Evolutionary conservation across 92 coral and sea anemone species (phyloP).

Genomic region (Porites evermanni): DNA sequence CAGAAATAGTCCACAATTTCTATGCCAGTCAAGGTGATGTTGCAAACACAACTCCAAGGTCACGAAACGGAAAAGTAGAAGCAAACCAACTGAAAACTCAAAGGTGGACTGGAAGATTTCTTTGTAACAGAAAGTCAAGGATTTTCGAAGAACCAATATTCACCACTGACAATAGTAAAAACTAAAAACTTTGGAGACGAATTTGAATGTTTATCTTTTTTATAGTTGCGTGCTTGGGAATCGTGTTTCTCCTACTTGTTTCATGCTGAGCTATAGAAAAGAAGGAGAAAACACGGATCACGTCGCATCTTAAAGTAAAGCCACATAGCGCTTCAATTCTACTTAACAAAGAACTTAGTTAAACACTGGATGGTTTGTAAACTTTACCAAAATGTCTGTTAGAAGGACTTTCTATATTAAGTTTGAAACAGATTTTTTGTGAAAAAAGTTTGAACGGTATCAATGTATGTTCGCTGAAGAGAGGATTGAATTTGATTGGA

Average conservation of each 20-base stretch:
- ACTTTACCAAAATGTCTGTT: not conserved
- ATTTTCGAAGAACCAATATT: too few relatives aligned
- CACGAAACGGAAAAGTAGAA: not conserved
- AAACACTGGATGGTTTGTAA: not conserved
- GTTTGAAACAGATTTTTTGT: too few relatives aligned
- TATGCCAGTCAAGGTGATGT: too few relatives aligned
- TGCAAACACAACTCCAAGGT: not conserved
- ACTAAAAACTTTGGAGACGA: not conserved
- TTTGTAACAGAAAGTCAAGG: too few relatives aligned
- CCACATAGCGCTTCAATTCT: not conserved
- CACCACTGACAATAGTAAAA: not conserved
- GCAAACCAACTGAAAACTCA: not conserved
- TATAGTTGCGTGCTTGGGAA: not conserved
- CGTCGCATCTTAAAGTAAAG: not conserved
- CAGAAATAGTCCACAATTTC: too few relatives aligned
- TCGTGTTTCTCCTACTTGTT: not conserved
- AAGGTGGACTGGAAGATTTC: not conserved
- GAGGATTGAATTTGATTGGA: too few relatives aligned
- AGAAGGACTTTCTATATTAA: too few relatives aligned
- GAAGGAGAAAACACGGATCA: not conserved
- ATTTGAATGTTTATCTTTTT: not conserved
- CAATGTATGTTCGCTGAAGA: too few relatives aligned
- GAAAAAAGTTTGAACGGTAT: too few relatives aligned
- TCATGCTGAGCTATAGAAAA: constrained; percentile 19
- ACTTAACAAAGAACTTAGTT: not conserved